These are phyloP conservation scores for Eumaeus atala DNA, from an alignment of 1,140 invertebrate species.

Conservation along the genomic window DNA sequence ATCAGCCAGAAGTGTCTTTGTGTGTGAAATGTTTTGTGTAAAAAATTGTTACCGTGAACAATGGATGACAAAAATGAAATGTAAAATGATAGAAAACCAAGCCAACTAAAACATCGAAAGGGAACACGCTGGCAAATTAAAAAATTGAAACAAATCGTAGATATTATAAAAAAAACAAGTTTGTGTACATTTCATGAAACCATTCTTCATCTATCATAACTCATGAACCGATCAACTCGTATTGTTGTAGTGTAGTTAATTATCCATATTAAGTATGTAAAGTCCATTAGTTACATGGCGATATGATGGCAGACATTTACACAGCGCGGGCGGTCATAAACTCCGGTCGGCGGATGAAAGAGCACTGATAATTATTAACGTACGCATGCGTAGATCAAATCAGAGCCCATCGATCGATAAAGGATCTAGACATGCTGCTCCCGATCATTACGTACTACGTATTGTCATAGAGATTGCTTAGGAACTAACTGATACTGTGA, in stretches of 20 bases:
- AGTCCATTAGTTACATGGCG: conserved; percentile 60
- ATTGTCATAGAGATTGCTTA: conserved; percentile 34
- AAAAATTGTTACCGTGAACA: too few relatives aligned
- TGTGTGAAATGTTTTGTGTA: too few relatives aligned
- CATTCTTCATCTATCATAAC: conserved; percentile 4
- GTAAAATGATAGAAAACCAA: conserved; percentile 25
- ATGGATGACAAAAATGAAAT: conserved; percentile 19
- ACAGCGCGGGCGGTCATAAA: conserved; percentile 53
- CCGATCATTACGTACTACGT: conserved; percentile 40
- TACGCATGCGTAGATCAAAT: conserved; percentile 70
- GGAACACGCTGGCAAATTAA: too few relatives aligned
- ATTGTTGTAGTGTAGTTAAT: conserved; percentile 36
- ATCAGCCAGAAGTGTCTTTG: too few relatives aligned
- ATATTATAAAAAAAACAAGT: too few relatives aligned
- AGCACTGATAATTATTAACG: conserved; percentile 67
- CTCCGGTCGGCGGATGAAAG: conserved; percentile 66
- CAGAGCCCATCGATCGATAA: conserved; percentile 61
- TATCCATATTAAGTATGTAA: conserved; percentile 44
- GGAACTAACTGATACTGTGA: too few relatives aligned
- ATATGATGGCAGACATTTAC: conserved; percentile 67
- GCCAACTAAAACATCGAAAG: conserved; percentile 25
- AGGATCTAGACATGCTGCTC: conserved; percentile 59
- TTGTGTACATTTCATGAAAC: neutral
- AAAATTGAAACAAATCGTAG: too few relatives aligned
- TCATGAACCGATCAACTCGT: conserved; percentile 25